phyloP scores from a whole-genome alignment of 1,140 invertebrate genomes.

The Manduca sexta region DNA sequence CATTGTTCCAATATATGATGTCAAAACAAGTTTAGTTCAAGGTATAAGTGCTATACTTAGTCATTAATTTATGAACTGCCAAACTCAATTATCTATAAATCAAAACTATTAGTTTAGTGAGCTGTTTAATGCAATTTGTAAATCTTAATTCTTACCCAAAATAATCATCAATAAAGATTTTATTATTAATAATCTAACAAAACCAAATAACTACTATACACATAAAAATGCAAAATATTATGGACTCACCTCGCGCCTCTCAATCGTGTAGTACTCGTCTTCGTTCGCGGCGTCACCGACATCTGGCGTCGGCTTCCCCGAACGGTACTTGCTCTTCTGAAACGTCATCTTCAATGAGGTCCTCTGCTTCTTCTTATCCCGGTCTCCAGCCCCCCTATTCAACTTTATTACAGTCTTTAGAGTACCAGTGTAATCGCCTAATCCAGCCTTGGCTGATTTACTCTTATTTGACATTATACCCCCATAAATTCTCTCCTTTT shows the following conservation, averaged over 20 bases:
- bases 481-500: slow-evolving; percentile 76
- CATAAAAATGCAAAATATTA: too few relatives aligned
- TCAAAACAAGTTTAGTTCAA: too few relatives aligned
- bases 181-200: too few relatives aligned
- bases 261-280: slow-evolving; percentile 82
- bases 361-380: slow-evolving; percentile 73
- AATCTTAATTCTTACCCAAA: too few relatives aligned
- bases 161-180: too few relatives aligned
- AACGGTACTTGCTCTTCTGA: slow-evolving; percentile 80
- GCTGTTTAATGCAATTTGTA: too few relatives aligned
- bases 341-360: slow-evolving; percentile 86
- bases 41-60: too few relatives aligned
- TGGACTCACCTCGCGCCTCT: slow-evolving; percentile 79
- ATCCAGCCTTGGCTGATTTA: slow-evolving; percentile 60
- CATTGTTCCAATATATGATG: too few relatives aligned
- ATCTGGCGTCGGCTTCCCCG: slow-evolving; percentile 69
- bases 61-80: too few relatives aligned
- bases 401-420: slow-evolving; percentile 86
- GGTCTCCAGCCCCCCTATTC: slow-evolving; percentile 59
- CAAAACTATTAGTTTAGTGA: too few relatives aligned
- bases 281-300: slow-evolving; percentile 72
- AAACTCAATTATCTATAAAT: too few relatives aligned
- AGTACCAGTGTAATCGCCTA: slow-evolving; percentile 79
- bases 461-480: slow-evolving; percentile 68
- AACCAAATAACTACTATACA: too few relatives aligned